phyloP scores from a whole-genome alignment of 1,140 invertebrate genomes.

The Orchestia grillus region DNA sequence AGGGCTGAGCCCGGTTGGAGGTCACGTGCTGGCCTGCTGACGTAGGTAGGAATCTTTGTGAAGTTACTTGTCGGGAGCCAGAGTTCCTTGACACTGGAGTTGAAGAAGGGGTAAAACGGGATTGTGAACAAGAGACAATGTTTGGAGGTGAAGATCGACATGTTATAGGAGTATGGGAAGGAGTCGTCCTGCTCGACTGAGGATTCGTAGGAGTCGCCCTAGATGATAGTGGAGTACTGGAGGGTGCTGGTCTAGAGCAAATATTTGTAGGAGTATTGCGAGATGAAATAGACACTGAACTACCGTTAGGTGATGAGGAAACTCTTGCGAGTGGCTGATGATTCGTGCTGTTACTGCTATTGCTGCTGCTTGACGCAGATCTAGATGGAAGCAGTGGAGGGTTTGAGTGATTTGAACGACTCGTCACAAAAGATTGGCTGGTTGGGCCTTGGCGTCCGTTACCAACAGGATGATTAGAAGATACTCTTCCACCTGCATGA shows the following conservation, averaged over 20 bases:
- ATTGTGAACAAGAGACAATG: constrained; percentile 52
- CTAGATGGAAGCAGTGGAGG: constrained; percentile 8
- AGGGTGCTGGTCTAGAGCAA: constrained; percentile 33
- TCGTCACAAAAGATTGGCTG: not conserved
- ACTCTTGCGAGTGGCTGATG: not conserved
- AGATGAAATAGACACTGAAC: not conserved
- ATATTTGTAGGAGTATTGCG: constrained; percentile 36
- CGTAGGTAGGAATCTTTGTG: not conserved
- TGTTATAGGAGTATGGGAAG: constrained; percentile 9
- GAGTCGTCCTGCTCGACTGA: constrained; percentile 17
- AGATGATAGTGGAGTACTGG: constrained; percentile 36
- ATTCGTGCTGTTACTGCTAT: not conserved
- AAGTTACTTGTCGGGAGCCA: not conserved
- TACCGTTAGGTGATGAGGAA: constrained; percentile 25
- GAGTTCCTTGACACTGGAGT: constrained; percentile 11
- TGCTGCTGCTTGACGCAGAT: not conserved
- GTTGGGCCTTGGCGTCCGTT: not conserved
- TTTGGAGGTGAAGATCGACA: constrained; percentile 47
- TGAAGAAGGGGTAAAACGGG: constrained; percentile 38
- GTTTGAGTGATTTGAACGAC: constrained; percentile 11
- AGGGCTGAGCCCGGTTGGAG: not conserved
- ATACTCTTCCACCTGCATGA: not conserved
- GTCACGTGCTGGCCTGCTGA: not conserved
- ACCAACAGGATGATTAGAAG: not conserved
- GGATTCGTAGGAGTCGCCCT: constrained; percentile 31